Evolutionary conservation across 2,888 invertebrate genomes (phyloP).

Genomic region (Torymus aiolomorphi): DNA sequence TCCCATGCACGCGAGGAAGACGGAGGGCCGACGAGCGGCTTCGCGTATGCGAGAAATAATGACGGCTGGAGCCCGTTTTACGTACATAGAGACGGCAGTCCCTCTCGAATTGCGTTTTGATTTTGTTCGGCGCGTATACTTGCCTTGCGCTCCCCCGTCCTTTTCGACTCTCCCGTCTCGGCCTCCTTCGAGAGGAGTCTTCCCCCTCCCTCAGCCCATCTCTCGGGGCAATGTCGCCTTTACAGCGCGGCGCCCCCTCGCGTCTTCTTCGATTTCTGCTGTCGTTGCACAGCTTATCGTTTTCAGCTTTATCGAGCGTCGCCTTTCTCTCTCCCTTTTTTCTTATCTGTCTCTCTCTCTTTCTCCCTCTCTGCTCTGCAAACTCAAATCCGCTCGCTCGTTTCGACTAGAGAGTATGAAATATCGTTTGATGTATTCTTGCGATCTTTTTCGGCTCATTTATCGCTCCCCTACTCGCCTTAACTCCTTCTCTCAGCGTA

Average conservation of each 20-base stretch:
- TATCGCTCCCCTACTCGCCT: neutral
- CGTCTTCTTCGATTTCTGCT: constrained; percentile 44
- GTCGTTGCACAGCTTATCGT: constrained; percentile 53
- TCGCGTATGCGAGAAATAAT: no score
- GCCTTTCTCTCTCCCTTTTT: neutral
- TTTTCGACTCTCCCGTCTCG: constrained; percentile 1
- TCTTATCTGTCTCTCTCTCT: neutral
- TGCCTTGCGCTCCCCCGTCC: neutral
- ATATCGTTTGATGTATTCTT: constrained; percentile 51
- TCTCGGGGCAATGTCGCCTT: neutral
- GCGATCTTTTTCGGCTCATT: constrained; percentile 45
- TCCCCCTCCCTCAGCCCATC: no score
- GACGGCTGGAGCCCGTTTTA: no score
- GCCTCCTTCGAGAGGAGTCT: neutral
- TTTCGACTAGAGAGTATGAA: constrained; percentile 29
- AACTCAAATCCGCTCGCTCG: constrained; percentile 39
- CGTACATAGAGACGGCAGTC: no score
- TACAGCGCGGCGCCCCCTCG: neutral
- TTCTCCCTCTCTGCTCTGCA: constrained; percentile 10
- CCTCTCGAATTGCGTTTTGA: constrained; percentile 12
- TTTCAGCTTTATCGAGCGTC: constrained; percentile 50
- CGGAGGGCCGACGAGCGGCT: no score
- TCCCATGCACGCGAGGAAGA: neutral
- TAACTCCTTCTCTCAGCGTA: neutral
- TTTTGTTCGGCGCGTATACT: neutral